Evolutionary conservation across 1,140 invertebrate genomes (phyloP).

Genomic region (Diorhabda sublineata): DNA sequence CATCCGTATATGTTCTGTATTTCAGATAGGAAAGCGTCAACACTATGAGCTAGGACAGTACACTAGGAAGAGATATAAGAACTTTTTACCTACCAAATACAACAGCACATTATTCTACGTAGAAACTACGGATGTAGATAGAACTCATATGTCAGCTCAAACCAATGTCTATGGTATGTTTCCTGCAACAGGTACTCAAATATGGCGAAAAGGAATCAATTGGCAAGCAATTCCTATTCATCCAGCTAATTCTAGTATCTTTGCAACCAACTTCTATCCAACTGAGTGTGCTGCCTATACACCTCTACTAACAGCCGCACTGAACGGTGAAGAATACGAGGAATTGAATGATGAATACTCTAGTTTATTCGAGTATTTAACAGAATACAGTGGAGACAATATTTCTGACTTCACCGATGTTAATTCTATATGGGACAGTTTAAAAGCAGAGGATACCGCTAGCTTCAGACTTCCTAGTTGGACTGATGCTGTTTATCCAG

Average conservation of each 20-base stretch:
- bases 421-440: not conserved
- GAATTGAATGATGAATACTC: not conserved
- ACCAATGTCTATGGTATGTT: constrained; percentile 53
- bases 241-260: not conserved
- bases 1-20: not conserved
- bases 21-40: constrained; percentile 57
- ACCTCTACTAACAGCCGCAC: not conserved
- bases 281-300: not conserved
- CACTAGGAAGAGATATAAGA: constrained; percentile 55
- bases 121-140: constrained; percentile 44
- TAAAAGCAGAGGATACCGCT: not conserved
- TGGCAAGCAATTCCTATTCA: constrained; percentile 54
- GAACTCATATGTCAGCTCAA: constrained; percentile 55
- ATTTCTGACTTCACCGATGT: not conserved
- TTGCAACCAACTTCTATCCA: not conserved
- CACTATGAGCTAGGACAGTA: constrained; percentile 59
- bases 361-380: not conserved
- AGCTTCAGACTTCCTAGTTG: constrained; percentile 5
- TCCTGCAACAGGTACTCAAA: constrained; percentile 48
- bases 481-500: constrained; percentile 5
- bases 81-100: constrained; percentile 57
- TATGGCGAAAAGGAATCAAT: constrained; percentile 49
- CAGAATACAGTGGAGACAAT: not conserved
- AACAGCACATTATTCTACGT: constrained; percentile 44
- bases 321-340: not conserved